Base-by-base conservation (phyloP, 2,113 vertebrate genomes). In the Phylloscopus trochiloides region DNA sequence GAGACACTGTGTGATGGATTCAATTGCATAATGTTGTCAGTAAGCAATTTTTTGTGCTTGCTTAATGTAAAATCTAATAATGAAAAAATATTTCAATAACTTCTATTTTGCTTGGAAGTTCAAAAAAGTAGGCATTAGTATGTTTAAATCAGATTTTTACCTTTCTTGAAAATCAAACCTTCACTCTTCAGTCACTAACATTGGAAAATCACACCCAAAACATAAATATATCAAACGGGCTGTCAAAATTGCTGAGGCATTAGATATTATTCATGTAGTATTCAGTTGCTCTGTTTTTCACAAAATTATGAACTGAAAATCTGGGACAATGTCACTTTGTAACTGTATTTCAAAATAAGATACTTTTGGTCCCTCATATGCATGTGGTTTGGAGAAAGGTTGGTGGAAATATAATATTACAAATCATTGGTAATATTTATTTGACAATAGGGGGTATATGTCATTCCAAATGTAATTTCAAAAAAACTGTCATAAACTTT, bases 371-470 rank as follows among this genome's bases (percentile, higher is more conserved):
- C 28, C 22, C 13, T 58, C 20, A 17, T 10, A 28, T 24, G 18
- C 4, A 4, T 63, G 43, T 28, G 31, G 2, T 34, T 86, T 68
- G 17, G 42, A 15, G 16, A 86, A 61, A 95, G 58, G 4, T 36
- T 50, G 26, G 36, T 83, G 36, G 22, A 77, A 79, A 83, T 75
- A 70, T 4, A 34, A 32, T 32, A 40, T 61, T 73, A n/a, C 2
- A 32, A 73, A 90, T 86, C n/a, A 88, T 25, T 55, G 24, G 52
- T 79, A 40, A n/a, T 74, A 85, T 73, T 92, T 79, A 19, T 85
- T 80, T 82, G 47, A 77, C 10, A 52, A 24, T 21, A 57, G 6
- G 57, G 52, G 7, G 12, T 13, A 34, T 21, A 48, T 43, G 21
- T n/a, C 65, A 48, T 80, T 73, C 9, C 10, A 88, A 94, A 77